phyloP scores from a whole-genome alignment of 2,113 vertebrate species.

The Strix uralensis region DNA sequence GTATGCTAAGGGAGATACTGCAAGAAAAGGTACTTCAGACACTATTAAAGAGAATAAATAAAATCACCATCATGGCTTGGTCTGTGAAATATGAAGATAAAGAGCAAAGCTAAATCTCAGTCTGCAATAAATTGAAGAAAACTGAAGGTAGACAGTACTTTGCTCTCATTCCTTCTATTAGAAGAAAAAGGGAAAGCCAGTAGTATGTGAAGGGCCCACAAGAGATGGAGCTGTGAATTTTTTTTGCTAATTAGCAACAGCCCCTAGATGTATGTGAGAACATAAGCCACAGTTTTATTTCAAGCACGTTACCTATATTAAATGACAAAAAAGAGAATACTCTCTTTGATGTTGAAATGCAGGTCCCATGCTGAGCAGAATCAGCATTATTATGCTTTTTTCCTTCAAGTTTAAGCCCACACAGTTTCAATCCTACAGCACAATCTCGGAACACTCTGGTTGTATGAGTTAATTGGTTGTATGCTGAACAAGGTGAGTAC shows the following conservation, averaged over 20 bases:
- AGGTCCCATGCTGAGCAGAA: not conserved
- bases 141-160: not conserved
- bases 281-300: not conserved
- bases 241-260: not conserved
- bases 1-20: not conserved
- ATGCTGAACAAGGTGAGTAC: not conserved
- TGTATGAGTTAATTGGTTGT: not conserved
- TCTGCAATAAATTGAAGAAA: not conserved
- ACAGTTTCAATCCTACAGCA: not conserved
- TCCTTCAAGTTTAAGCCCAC: not conserved
- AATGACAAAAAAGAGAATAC: not conserved
- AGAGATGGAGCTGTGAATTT: not conserved
- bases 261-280: not conserved
- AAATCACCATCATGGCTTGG: not conserved
- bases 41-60: not conserved
- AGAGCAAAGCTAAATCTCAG: not conserved
- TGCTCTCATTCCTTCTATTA: not conserved
- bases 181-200: not conserved
- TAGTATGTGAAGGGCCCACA: not conserved
- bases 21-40: not conserved
- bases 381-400: not conserved
- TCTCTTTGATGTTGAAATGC: not conserved
- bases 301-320: not conserved
- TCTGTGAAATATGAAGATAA: not conserved
- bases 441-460: not conserved